Evolutionary conservation across 2,113 vertebrate species (phyloP), one percentile per base, ranked within the genome.

Genomic region (Podilymbus podiceps): DNA sequence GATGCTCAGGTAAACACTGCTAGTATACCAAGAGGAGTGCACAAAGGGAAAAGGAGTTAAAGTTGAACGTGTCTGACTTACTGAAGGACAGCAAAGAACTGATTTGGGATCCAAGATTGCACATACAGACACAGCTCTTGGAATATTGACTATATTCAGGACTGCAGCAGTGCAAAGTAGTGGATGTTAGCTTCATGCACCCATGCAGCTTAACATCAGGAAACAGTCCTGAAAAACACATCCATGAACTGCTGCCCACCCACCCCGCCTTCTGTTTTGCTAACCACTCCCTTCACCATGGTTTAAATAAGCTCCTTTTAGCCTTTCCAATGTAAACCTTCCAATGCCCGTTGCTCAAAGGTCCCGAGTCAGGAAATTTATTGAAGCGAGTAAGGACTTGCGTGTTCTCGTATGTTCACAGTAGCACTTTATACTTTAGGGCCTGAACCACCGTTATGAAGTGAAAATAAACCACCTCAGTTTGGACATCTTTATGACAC

Each of bases 311-410:
- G 7, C 20, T 71, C 68, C 63, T 73, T 16, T 6, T 13, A 66
- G 12, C 33, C 64, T 16, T 69, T 40, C 53, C 74, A 47, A 72
- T 31, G 44, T 28, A 56, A 68, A 68, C 28, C 23, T 78, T 40
- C 28, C 33, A n/a, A 11, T 0, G 0, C 3, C 58, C 58, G 9
- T 47, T 85, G 53, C 73, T 56, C 49, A 85, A 47, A 60, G 24
- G 49, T 79, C 33, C 22, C 90, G 50, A 46, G 16, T 6, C 5
- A 4, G 23, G 42, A 33, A 53, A 46, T 30, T 38, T 58, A 64
- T 1, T 24, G 73, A 89, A 94, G 55, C 15, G 30, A 13, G 8
- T 60, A n/a, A 75, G 69, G 44, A 67, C 20, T 30, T 60, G 15
- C 44, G 33, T 0, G 2, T 55, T 71, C 47, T 63, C 19, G 0